Conservation (phyloP, 2,797 vertebrate genomes). For the Poeciliopsis presidionis region DNA sequence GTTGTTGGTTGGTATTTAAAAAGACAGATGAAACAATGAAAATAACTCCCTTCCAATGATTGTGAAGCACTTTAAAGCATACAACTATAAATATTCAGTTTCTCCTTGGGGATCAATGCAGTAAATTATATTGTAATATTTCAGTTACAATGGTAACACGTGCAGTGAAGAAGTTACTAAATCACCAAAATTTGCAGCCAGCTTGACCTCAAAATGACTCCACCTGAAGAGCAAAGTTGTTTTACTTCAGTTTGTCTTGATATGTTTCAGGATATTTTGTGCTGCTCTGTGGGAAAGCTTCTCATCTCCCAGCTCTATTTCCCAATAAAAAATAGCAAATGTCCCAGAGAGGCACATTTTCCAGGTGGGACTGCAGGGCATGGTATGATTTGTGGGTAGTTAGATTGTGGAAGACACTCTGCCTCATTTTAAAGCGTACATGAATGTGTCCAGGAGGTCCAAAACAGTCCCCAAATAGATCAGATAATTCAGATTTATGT, state of each 20-base stretch:
- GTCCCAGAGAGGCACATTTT: slow-evolving; percentile 28
- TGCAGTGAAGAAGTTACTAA: not conserved
- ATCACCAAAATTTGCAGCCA: not conserved
- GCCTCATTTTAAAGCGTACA: slow-evolving; percentile 28
- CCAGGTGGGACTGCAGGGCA: slow-evolving; percentile 28
- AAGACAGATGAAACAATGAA: not conserved
- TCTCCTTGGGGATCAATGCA: too few relatives aligned
- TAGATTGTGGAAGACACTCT: slow-evolving; percentile 19
- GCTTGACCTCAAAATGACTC: not conserved
- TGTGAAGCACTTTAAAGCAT: not conserved
- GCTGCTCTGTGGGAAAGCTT: slow-evolving; percentile 38
- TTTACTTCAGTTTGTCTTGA: slow-evolving; percentile 14
- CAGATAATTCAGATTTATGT: slow-evolving; percentile 32
- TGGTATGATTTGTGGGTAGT: slow-evolving; percentile 31
- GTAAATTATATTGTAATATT: not conserved
- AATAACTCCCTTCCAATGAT: not conserved
- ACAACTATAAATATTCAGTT: too few relatives aligned
- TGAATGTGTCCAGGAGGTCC: slow-evolving; percentile 5
- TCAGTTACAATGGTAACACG: not conserved
- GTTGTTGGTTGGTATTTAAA: slow-evolving; percentile 1
- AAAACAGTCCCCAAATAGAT: slow-evolving; percentile 21
- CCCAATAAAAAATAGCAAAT: slow-evolving; percentile 37
- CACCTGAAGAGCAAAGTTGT: slow-evolving; percentile 2
- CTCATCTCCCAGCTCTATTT: slow-evolving; percentile 53
- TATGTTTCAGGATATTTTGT: not conserved